Evolutionary conservation across 37 sponge, comb jelly and placozoan species (phyloP).

Genomic region (Sycon ciliatum): DNA sequence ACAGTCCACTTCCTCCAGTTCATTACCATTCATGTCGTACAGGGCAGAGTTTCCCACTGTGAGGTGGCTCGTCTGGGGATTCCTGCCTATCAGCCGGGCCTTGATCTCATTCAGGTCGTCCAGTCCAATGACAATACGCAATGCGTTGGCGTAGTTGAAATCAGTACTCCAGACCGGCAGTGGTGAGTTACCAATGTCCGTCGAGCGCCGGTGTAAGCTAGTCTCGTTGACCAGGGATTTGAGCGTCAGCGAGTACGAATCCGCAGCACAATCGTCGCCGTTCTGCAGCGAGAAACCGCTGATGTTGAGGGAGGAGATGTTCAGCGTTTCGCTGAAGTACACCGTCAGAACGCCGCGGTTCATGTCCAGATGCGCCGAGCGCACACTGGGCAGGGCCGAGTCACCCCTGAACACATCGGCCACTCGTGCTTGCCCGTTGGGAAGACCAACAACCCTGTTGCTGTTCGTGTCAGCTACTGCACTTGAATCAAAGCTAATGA

Average conservation of each 20-base stretch:
- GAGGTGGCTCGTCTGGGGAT: conserved; percentile 39
- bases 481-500: conserved; percentile 28
- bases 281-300: conserved; percentile 64
- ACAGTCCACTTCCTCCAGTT: neutral
- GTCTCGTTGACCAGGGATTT: no score
- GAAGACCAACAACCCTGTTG: conserved; percentile 45
- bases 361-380: conserved; percentile 56
- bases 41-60: conserved; percentile 35
- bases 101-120: conserved; percentile 70
- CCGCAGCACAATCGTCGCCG: no score
- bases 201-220: no score
- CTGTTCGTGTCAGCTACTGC: conserved; percentile 59
- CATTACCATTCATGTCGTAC: conserved; percentile 22
- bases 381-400: conserved; percentile 46
- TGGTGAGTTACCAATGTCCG: no score
- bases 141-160: no score
- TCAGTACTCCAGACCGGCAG: no score
- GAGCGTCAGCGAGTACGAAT: no score
- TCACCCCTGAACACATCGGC: conserved; percentile 37
- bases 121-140: conserved; percentile 10
- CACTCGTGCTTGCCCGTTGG: neutral
- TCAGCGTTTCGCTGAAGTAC: conserved; percentile 67
- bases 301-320: conserved; percentile 41
- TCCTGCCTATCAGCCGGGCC: conserved; percentile 42
- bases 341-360: conserved; percentile 53